Conservation (phyloP, 2,888 invertebrate genomes). For the Matsumyia berberina region DNA sequence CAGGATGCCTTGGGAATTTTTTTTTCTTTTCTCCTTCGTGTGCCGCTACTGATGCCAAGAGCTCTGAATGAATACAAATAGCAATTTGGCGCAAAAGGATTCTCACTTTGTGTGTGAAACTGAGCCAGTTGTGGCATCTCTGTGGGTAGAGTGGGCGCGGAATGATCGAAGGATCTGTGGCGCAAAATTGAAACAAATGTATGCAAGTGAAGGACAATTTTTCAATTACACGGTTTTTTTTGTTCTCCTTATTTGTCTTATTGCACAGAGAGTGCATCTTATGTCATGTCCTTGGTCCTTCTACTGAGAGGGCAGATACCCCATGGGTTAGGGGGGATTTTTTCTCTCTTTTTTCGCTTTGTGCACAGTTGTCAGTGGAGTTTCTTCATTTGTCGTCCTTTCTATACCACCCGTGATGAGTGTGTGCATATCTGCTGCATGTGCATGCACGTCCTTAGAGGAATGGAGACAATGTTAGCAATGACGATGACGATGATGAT, state of each 20-base stretch:
- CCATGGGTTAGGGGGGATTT: slow-evolving; percentile 16
- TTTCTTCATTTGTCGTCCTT: slow-evolving; percentile 69
- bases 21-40: too few relatives aligned
- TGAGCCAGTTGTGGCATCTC: slow-evolving; percentile 34
- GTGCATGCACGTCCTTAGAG: slow-evolving; percentile 59
- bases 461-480: slow-evolving; percentile 56
- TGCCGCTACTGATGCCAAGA: slow-evolving; percentile 54
- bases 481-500: slow-evolving; percentile 64
- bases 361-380: slow-evolving; percentile 42
- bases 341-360: slow-evolving; percentile 23
- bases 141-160: neutral
- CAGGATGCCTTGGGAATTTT: slow-evolving; percentile 54
- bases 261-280: slow-evolving; percentile 16
- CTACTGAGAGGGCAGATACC: slow-evolving; percentile 25
- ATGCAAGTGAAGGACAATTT: slow-evolving; percentile 71
- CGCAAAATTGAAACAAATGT: slow-evolving; percentile 73
- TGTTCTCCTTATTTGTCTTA: slow-evolving; percentile 34
- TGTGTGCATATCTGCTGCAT: slow-evolving; percentile 24
- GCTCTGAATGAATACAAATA: slow-evolving; percentile 71
- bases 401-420: slow-evolving; percentile 43
- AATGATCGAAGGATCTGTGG: slow-evolving; percentile 63
- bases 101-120: slow-evolving; percentile 61
- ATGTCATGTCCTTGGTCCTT: slow-evolving; percentile 55
- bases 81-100: slow-evolving; percentile 72
- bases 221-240: slow-evolving; percentile 61